Conservation (phyloP, 2,113 vertebrate species). For the Polyodon spathula region DNA sequence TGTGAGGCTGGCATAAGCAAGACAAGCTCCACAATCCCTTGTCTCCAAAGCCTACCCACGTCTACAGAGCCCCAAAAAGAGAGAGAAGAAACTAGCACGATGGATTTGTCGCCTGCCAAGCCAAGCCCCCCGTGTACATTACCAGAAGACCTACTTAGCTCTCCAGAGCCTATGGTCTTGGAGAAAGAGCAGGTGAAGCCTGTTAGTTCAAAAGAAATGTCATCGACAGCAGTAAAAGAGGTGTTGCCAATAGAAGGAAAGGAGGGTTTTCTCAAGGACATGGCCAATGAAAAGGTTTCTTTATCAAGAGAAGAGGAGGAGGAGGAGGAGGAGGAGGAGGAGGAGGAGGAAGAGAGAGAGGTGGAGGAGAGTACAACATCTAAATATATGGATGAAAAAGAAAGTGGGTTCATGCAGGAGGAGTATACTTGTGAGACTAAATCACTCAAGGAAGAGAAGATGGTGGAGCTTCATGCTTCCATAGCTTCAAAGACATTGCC, state of each 20-base stretch:
- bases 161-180: conserved; percentile 13
- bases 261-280: conserved; percentile 32
- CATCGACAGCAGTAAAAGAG: conserved; percentile 8
- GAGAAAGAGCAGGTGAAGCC: conserved; percentile 20
- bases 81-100: no score
- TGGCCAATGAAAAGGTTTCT: conserved; percentile 62
- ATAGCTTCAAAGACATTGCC: conserved; percentile 15
- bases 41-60: no score
- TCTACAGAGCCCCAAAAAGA: no score
- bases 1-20: no score
- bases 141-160: conserved; percentile 23
- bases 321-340: conserved; percentile 48
- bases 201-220: conserved; percentile 13
- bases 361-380: conserved; percentile 49
- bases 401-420: conserved; percentile 83
- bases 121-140: no score
- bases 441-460: conserved; percentile 29
- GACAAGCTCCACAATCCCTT: no score
- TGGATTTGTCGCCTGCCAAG: no score
- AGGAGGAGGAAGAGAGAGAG: conserved; percentile 40
- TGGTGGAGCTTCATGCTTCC: conserved; percentile 12
- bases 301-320: conserved; percentile 61
- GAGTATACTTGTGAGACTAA: conserved; percentile 51
- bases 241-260: conserved; percentile 34
- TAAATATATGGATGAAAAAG: conserved; percentile 74